These are phyloP conservation scores for Cyclophora punctaria DNA, from an alignment of 2,888 invertebrate species.

Conservation along the genomic window DNA sequence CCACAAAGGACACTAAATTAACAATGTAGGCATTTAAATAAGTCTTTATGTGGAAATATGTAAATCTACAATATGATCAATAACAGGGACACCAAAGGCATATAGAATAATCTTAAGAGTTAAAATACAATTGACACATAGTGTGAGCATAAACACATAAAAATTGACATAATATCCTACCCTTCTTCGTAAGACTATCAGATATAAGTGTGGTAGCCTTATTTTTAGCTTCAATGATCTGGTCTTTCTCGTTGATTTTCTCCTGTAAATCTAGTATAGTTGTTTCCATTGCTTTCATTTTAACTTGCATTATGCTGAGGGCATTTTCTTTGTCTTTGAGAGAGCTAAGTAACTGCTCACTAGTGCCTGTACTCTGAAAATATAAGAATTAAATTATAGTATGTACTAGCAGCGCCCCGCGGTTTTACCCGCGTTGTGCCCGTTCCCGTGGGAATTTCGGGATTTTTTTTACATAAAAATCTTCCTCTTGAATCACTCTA, in stretches of 20 bases:
- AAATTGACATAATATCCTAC: conserved; percentile 25
- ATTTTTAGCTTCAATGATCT: conserved; percentile 87
- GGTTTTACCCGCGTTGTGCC: no score
- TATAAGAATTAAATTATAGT: no score
- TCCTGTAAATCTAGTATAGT: conserved; percentile 88
- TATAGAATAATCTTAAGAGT: not conserved
- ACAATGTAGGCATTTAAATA: no score
- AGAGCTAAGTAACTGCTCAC: conserved; percentile 76
- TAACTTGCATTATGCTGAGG: conserved; percentile 58
- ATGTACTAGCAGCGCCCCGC: no score
- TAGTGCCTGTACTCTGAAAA: conserved; percentile 52
- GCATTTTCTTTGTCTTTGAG: conserved; percentile 74
- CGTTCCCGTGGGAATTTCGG: no score
- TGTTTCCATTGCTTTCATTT: conserved; percentile 79
- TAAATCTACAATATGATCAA: not conserved
- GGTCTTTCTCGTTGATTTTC: conserved; percentile 86
- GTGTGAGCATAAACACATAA: not conserved
- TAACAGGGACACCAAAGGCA: not conserved
- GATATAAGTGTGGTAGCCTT: conserved; percentile 85
- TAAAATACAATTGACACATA: not conserved
- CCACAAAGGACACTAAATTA: no score
- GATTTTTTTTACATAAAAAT: no score
- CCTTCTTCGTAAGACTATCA: conserved; percentile 81
- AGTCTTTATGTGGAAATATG: not conserved
- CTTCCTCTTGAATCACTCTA: no score